phyloP scores from a whole-genome alignment of 2,113 vertebrate genomes.

The Phaethon lepturus region DNA sequence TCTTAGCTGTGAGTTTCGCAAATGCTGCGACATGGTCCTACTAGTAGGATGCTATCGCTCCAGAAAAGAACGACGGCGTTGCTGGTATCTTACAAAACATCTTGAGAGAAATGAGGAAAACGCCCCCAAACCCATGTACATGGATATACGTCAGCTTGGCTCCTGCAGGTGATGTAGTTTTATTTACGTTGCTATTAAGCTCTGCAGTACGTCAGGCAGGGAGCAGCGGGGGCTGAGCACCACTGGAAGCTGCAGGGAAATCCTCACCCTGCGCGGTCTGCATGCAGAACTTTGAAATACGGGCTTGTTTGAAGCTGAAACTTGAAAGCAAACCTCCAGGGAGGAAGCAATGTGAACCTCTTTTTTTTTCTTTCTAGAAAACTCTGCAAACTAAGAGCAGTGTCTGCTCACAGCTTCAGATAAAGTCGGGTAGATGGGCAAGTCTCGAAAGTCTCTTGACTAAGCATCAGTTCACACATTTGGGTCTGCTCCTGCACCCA shows the following conservation, averaged over 20 bases:
- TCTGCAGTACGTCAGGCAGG: neutral
- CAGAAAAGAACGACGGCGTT: rapidly evolving
- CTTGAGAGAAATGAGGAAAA: neutral
- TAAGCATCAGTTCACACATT: neutral
- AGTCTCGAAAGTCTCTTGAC: neutral
- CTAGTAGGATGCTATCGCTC: neutral
- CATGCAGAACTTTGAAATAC: conserved; percentile 45
- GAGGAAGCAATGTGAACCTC: neutral
- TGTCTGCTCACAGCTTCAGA: neutral
- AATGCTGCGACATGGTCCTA: neutral
- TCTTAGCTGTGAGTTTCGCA: neutral
- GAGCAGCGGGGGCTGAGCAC: neutral
- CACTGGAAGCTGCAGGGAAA: neutral
- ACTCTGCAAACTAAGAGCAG: neutral
- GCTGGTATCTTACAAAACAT: neutral
- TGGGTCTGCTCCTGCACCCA: neutral
- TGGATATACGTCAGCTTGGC: rapidly evolving
- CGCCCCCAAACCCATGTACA: neutral
- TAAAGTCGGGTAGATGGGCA: neutral
- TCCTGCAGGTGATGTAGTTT: neutral
- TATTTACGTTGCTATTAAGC: neutral
- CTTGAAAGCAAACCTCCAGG: conserved; percentile 45
- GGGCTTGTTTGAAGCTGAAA: conserved; percentile 31
- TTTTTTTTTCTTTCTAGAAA: neutral
- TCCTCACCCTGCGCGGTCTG: neutral